Percentiles rank a stretch among this genome's conserved stretches.
Conservation (phyloP, 2,113 vertebrate species). For the Procavia capensis region DNA sequence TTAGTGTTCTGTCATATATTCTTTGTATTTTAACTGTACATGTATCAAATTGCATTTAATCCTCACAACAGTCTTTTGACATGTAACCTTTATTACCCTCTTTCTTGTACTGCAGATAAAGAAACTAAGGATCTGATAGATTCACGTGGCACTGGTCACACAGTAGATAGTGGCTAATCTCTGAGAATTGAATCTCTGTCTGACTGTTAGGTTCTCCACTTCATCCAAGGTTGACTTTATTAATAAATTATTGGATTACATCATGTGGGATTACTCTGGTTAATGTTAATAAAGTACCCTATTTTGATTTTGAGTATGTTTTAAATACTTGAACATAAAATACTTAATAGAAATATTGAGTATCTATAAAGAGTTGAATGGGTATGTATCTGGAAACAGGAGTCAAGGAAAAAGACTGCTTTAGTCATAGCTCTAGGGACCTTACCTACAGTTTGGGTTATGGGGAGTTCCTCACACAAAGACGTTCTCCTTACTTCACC, state of each 20-base stretch:
- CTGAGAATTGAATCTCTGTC: not conserved
- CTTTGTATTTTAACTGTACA: constrained; percentile 11
- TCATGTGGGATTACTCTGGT: not conserved
- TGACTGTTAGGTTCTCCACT: not conserved
- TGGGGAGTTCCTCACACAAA: not conserved
- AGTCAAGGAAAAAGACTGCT: not conserved
- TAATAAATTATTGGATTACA: not conserved
- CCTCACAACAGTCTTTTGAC: not conserved
- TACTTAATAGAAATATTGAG: constrained; percentile 2
- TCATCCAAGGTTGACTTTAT: constrained; percentile 15
- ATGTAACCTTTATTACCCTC: not conserved
- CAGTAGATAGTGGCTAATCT: constrained; percentile 1
- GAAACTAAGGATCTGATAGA: not conserved
- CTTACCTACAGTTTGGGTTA: not conserved
- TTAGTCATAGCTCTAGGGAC: not conserved
- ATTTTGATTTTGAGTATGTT: constrained; percentile 28
- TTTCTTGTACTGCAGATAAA: constrained; percentile 13
- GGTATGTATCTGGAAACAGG: not conserved
- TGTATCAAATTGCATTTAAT: not conserved
- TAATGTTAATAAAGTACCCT: constrained; percentile 13
- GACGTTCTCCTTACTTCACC: not conserved
- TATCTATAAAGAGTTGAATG: not conserved
- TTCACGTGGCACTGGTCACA: not conserved
- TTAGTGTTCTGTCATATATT: constrained; percentile 40
- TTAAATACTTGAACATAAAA: constrained; percentile 24